Base-by-base conservation (phyloP, 2,113 vertebrate genomes). In the Elaphurus davidianus region DNA sequence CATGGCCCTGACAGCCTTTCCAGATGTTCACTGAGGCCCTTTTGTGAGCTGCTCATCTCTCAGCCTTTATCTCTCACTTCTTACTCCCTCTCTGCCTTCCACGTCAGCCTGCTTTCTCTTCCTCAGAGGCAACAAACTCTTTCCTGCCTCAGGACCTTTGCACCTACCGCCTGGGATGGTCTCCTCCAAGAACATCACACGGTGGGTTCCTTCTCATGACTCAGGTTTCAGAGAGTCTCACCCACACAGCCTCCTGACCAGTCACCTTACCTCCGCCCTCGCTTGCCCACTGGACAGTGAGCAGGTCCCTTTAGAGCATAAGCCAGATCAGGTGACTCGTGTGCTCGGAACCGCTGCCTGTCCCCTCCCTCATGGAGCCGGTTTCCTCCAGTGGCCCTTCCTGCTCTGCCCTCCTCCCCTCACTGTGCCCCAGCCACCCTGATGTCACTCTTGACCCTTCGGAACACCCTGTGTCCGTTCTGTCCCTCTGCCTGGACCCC, bases 291-390 rank as follows among this genome's bases (percentile, higher is more conserved):
- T 16, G 67, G 28, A 83, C n/a, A 8, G 21, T 21, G 11, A 21
- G 57, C 40, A 40, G 57, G 45, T 50, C 33, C 57, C 62, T 64
- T 21, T 52, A 28, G n/a, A 40, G 15, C 5, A n/a, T 8, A 7
- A 27, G 21, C 17, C 50, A n/a, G 36, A 27, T 15, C 28, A 7
- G 11, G 45, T 30, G 43, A 79, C 43, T 30, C 27, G 36, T 67
- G 19, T 13, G 60, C 50, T 13, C 1, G 43, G 47, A 83, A 16
- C 40, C 27, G 3, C 45, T 16, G 7, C 30, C 62, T 8, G 3
- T 7, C 2, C 15, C 10, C 7, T 23, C 71, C 19, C 45, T 13
- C 1, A 0, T 7, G 14, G 36, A 55, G 81, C 47, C 3, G 0
- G 15, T 17, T 36, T 93, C 23, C 28, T 55, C 15, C 50, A 14